Conservation (phyloP, 1,140 invertebrate species). For the Drosophila seguyi region DNA sequence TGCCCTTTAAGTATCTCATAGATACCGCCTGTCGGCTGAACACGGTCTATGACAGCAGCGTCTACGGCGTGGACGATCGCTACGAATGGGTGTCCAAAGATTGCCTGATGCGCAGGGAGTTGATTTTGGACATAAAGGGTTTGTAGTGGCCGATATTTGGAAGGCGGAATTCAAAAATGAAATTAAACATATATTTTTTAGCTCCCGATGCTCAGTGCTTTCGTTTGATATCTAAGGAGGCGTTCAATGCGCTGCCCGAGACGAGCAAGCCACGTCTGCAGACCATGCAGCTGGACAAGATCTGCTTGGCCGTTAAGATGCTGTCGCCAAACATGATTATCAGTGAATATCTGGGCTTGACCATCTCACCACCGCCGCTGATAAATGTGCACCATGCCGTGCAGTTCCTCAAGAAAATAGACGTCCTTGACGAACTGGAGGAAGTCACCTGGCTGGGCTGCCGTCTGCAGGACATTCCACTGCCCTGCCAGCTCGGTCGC, state of each 20-base stretch:
- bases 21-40: conserved; percentile 56
- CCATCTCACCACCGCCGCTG: conserved; percentile 88
- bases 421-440: conserved; percentile 93
- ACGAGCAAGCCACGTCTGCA: conserved; percentile 38
- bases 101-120: conserved; percentile 41
- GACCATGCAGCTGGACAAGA: conserved; percentile 65
- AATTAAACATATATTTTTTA: not conserved
- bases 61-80: conserved; percentile 36
- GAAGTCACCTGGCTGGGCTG: conserved; percentile 94
- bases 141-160: not conserved
- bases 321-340: conserved; percentile 58
- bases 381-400: conserved; percentile 92
- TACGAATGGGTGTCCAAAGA: conserved; percentile 71
- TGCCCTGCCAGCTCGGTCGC: conserved; percentile 96
- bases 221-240: conserved; percentile 51
- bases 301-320: conserved; percentile 68
- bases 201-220: conserved; percentile 56
- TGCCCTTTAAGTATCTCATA: conserved; percentile 68
- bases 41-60: conserved; percentile 33
- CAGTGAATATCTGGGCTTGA: conserved; percentile 65
- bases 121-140: conserved; percentile 45
- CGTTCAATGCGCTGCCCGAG: conserved; percentile 30
- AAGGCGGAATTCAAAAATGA: not conserved
- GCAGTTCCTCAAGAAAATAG: conserved; percentile 93
- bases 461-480: conserved; percentile 94